Conservation (phyloP, 2,797 vertebrate species). For the Ceryle rudis region DNA sequence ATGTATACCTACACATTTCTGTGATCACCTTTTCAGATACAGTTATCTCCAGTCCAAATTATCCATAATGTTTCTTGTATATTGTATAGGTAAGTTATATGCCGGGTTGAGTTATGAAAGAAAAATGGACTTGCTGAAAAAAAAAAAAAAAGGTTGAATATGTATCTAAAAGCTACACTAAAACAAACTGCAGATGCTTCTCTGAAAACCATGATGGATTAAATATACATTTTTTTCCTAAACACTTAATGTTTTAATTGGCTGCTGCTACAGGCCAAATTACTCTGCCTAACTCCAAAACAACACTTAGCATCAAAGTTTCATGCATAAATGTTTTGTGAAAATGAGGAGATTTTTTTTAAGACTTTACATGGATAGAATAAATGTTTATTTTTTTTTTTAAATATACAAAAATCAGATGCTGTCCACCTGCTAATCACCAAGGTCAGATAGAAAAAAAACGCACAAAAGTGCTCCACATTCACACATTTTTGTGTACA, state of each 20-base stretch:
- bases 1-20: background rate
- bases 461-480: background rate
- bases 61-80: background rate
- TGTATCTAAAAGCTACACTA: background rate
- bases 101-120: background rate
- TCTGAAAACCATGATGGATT: background rate
- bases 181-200: background rate
- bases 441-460: background rate
- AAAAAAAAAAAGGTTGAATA: background rate
- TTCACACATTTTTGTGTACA: background rate
- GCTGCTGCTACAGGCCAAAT: conserved; percentile 3
- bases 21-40: background rate
- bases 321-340: background rate
- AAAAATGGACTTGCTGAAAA: background rate
- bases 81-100: background rate
- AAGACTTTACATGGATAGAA: background rate
- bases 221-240: background rate
- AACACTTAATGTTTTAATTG: background rate
- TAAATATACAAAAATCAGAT: background rate
- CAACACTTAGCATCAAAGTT: background rate
- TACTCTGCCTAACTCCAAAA: background rate
- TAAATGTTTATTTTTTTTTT: background rate
- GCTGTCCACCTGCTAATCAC: conserved; percentile 14
- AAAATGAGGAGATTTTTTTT: background rate
- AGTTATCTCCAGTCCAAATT: background rate